Conservation (phyloP, 2,888 invertebrate genomes). For the Clitarchus hookeri region DNA sequence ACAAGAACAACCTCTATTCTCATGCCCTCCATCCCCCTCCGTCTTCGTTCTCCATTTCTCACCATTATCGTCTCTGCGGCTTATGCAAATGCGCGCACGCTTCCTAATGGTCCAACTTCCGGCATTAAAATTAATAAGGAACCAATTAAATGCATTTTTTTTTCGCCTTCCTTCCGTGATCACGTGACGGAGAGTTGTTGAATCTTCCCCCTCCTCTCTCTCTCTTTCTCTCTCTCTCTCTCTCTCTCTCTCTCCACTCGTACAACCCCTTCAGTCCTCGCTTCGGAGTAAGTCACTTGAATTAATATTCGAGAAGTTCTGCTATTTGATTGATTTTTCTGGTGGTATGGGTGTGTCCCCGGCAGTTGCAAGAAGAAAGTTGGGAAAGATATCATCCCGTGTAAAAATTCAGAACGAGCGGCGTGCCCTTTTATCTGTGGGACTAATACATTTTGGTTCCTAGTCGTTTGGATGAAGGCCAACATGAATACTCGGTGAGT, state of each 20-base stretch:
- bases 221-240: too few species aligned
- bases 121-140: conserved; percentile 37
- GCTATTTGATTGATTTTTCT: not conserved
- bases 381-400: not conserved
- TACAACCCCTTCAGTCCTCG: not conserved
- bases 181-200: not conserved
- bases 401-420: too few species aligned
- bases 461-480: too few species aligned
- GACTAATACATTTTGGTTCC: too few species aligned
- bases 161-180: not conserved
- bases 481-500: too few species aligned
- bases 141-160: conserved; percentile 28
- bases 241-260: too few species aligned
- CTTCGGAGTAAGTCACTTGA: not conserved
- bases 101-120: conserved; percentile 36
- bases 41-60: conserved; percentile 36
- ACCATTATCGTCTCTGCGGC: conserved; percentile 29
- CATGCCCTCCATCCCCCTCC: conserved; percentile 38
- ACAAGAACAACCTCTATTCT: not conserved
- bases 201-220: not conserved
- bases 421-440: too few species aligned
- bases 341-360: too few species aligned
- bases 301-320: not conserved
- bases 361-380: not conserved
- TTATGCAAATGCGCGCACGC: conserved; percentile 18